Evolutionary conservation across 2,797 vertebrate species (phyloP), one percentile per base, ranked within the genome.

Genomic region (Malurus splendens): DNA sequence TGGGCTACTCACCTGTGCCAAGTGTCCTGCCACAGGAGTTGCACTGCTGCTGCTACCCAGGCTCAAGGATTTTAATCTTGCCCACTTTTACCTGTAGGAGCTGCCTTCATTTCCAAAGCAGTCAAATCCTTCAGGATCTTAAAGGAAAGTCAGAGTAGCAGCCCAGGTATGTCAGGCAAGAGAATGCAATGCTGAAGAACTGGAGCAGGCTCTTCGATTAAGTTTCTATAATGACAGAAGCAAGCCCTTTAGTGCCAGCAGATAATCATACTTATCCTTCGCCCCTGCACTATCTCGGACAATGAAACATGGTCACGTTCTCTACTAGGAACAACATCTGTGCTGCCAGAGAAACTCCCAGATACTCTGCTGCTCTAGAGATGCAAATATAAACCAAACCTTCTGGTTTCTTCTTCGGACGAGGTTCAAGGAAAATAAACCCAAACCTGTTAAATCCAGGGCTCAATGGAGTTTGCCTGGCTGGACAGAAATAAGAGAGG

Each of bases 211-310:
- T 18, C 44, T 59, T 76, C 32, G 30, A 18, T 42, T 70, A 39
- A 22, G 6, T 54, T 90, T 76, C 45, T 66, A 5, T 66, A 62
- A 65, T 38, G 47, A 67, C 6, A 54, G 52, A 70, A 54, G 6
- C 12, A 59, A 82, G 16, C 9, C 30, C 42, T 59, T 90, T 39
- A 36, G 13, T 41, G 28, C 8, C 33, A 75, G 24, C 15, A 79
- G 38, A 27, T 38, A 54, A 22, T 32, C 24, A 14, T 28, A 12
- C 50, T 47, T 78, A 27, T 33, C 50, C 36, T 88, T 79, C 6
- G 0, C 10, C 7, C 16, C 24, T 48, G 30, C 9, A 7, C 38
- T 74, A 14, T 36, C 6, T 38, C 2, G 0, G 47, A 71, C 11
- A 64, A 27, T 0, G 1, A 13, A 20, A 42, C 4, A 14, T 2